Percentiles rank a stretch among this genome's conserved stretches.
Evolutionary conservation across 2,797 vertebrate genomes (phyloP).

Genomic region (Paedocypris micromegethes): DNA sequence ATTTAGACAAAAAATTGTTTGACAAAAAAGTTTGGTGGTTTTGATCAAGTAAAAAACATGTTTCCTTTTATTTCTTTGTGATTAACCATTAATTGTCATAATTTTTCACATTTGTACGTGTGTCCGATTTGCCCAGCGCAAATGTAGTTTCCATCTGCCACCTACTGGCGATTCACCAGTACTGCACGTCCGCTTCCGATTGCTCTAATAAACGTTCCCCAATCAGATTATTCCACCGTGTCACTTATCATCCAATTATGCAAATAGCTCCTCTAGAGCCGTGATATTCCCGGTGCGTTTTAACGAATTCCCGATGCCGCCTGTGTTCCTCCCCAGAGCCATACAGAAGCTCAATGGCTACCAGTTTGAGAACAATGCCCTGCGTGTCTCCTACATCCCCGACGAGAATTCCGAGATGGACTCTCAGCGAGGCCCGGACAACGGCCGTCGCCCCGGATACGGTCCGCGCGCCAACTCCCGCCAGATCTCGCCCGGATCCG

Average conservation of each 20-base stretch:
- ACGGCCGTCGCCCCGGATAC: slow-evolving; percentile 76
- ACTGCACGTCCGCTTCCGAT: slow-evolving; percentile 17
- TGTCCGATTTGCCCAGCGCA: too few species aligned
- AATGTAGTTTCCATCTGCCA: slow-evolving; percentile 35
- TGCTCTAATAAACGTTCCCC: neutral
- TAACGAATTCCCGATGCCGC: neutral
- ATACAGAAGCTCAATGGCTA: slow-evolving; percentile 93
- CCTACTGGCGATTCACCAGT: slow-evolving; percentile 34
- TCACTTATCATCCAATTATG: slow-evolving; percentile 2
- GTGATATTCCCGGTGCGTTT: neutral
- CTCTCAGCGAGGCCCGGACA: slow-evolving; percentile 75
- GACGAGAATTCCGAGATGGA: slow-evolving; percentile 78
- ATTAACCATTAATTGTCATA: too few species aligned
- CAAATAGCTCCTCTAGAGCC: neutral
- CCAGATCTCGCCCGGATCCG: slow-evolving; percentile 75
- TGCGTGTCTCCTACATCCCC: slow-evolving; percentile 89
- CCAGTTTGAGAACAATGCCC: slow-evolving; percentile 84
- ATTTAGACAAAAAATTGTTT: too few species aligned
- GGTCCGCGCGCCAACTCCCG: slow-evolving; percentile 70
- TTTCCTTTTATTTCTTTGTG: too few species aligned
- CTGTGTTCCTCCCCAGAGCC: slow-evolving; percentile 64
- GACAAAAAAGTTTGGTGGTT: too few species aligned
- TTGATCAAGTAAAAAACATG: too few species aligned
- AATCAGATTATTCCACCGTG: neutral
- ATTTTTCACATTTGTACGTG: too few species aligned